Percentiles rank a stretch among this genome's conserved stretches.
Evolutionary conservation across 1,140 invertebrate genomes (phyloP).

Genomic region (Drosophila yakuba): DNA sequence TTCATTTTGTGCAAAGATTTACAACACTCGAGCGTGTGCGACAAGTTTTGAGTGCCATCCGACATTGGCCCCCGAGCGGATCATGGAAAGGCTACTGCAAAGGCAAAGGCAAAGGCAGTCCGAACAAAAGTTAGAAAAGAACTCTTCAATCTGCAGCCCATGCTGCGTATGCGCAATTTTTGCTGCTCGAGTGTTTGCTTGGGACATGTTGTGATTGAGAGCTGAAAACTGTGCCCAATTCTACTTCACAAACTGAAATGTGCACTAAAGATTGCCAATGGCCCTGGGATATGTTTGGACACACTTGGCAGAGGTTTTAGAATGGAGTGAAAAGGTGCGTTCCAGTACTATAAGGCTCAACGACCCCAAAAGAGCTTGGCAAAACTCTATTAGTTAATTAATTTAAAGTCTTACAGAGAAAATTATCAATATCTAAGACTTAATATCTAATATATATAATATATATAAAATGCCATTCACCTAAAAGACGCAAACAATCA

Average conservation of each 20-base stretch:
- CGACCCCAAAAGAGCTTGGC: not conserved
- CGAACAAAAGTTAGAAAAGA: slow-evolving; percentile 49
- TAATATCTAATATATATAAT: not conserved
- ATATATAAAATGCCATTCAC: not conserved
- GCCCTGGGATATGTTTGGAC: not conserved
- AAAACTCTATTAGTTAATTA: slow-evolving; percentile 7
- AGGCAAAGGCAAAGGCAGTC: slow-evolving; percentile 13
- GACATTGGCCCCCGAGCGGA: slow-evolving; percentile 18
- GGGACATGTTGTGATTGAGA: slow-evolving; percentile 45
- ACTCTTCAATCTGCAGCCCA: slow-evolving; percentile 18
- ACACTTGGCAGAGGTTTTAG: slow-evolving; percentile 13
- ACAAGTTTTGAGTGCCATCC: slow-evolving; percentile 68
- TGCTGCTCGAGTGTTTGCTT: slow-evolving; percentile 56
- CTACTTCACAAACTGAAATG: slow-evolving; percentile 41
- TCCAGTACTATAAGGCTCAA: slow-evolving; percentile 3
- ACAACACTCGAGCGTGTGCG: slow-evolving; percentile 79
- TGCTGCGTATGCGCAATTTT: slow-evolving; percentile 79
- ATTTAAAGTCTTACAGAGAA: too few relatives aligned
- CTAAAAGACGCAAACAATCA: not conserved
- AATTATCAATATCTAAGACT: too few relatives aligned
- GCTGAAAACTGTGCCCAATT: slow-evolving; percentile 24
- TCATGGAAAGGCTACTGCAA: slow-evolving; percentile 18
- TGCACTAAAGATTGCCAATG: slow-evolving; percentile 17
- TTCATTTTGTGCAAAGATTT: slow-evolving; percentile 80
- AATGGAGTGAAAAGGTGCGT: not conserved